Conservation (phyloP, 1,140 invertebrate genomes). For the Drosophila lowei region DNA sequence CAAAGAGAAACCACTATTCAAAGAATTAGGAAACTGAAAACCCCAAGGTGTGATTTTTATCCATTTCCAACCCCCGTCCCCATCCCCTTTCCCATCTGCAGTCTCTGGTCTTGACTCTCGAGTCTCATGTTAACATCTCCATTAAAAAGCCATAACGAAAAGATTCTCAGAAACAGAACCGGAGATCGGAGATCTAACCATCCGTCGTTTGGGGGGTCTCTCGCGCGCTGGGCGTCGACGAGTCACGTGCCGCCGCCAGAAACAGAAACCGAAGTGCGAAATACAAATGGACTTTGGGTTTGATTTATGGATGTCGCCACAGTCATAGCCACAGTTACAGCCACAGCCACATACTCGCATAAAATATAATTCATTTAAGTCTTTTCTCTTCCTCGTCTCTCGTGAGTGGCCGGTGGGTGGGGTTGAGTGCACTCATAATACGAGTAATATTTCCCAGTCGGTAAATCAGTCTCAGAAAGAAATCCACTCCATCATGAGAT, state of each 20-base stretch:
- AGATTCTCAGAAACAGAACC: too few species aligned
- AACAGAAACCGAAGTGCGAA: constrained; percentile 33
- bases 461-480: constrained; percentile 35
- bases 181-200: too few species aligned
- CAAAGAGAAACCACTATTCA: too few species aligned
- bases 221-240: constrained; percentile 16
- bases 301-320: constrained; percentile 48
- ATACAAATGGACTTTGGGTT: constrained; percentile 45
- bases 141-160: constrained; percentile 27
- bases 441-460: constrained; percentile 30
- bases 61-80: not conserved
- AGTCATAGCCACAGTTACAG: constrained; percentile 20
- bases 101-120: not conserved
- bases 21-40: too few species aligned
- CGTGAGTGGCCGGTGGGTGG: not conserved
- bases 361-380: constrained; percentile 51
- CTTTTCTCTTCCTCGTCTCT: not conserved
- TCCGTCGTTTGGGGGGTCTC: too few species aligned
- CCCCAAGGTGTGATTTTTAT: not conserved
- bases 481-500: constrained; percentile 40
- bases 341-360: constrained; percentile 28
- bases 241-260: constrained; percentile 30
- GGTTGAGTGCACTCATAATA: too few species aligned
- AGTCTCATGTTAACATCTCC: constrained; percentile 20
- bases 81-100: too few species aligned